Percentiles rank a stretch among this genome's conserved stretches.
Evolutionary conservation across 2,113 vertebrate genomes (phyloP).

Genomic region (Eubucco bourcierii): DNA sequence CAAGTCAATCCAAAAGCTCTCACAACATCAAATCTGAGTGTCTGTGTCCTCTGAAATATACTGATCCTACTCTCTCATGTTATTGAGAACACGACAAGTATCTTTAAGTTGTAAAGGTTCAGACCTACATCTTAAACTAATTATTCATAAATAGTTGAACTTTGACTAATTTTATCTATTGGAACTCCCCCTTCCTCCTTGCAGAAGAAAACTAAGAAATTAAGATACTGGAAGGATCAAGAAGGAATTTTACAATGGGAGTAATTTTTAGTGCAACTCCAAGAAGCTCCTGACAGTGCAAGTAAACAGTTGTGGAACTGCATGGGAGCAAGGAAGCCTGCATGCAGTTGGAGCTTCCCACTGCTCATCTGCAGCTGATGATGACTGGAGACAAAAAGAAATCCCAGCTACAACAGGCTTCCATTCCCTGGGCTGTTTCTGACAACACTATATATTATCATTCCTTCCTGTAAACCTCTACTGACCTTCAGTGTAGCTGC

Average conservation of each 20-base stretch:
- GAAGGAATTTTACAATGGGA: not conserved
- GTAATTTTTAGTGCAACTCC: not conserved
- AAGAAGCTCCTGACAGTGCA: not conserved
- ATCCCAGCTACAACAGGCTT: not conserved
- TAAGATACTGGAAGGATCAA: not conserved
- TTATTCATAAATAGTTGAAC: not conserved
- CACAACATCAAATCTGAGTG: not conserved
- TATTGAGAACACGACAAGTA: not conserved
- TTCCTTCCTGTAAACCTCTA: not conserved
- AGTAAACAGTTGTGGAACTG: not conserved
- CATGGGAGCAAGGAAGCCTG: not conserved
- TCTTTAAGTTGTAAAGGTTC: not conserved
- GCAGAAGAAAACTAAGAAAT: not conserved
- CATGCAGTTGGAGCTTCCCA: not conserved
- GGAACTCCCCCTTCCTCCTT: not conserved
- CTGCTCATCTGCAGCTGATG: not conserved
- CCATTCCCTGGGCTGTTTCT: not conserved
- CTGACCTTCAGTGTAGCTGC: not conserved
- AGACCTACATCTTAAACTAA: not conserved
- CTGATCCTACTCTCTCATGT: not conserved
- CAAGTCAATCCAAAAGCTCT: not conserved
- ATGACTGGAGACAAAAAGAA: not conserved
- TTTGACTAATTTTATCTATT: not conserved
- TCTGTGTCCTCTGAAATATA: not conserved
- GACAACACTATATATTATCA: not conserved